Conservation (phyloP, 2,113 vertebrate species). For the Ahaetulla prasina region DNA sequence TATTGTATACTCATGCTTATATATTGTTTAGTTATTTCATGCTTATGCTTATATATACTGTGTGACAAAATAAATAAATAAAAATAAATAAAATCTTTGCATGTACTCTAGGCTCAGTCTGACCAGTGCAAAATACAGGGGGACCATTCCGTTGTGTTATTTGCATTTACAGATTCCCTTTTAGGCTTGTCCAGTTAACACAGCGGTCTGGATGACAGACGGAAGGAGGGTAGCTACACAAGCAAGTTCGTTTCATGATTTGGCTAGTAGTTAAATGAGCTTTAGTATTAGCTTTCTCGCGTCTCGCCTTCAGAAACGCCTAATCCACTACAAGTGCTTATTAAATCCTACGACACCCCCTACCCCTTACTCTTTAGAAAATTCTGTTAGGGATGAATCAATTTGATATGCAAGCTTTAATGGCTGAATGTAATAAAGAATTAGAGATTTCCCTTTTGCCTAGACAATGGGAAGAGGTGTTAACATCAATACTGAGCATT, state of each 20-base stretch:
- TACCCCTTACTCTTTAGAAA: background rate
- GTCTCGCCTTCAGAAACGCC: background rate
- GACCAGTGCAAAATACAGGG: background rate
- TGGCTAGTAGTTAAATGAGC: background rate
- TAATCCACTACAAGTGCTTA: background rate
- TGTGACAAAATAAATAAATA: too few species aligned
- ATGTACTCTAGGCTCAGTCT: background rate
- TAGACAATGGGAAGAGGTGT: background rate
- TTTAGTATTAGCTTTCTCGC: background rate
- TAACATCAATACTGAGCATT: background rate
- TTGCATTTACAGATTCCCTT: background rate
- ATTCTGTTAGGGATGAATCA: background rate
- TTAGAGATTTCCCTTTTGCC: background rate
- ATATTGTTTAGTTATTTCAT: too few species aligned
- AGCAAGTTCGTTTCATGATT: background rate
- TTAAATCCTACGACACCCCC: background rate
- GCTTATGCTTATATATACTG: too few species aligned
- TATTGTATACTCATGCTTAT: too few species aligned
- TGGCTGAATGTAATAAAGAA: background rate
- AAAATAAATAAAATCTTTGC: too few species aligned
- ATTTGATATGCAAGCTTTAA: background rate
- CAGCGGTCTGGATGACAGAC: background rate
- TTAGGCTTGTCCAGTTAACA: background rate
- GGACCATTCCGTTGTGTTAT: background rate
- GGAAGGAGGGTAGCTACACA: background rate